Evolutionary conservation across 2,888 invertebrate species (phyloP).

Genomic region (Lasioglossum leucozonium): DNA sequence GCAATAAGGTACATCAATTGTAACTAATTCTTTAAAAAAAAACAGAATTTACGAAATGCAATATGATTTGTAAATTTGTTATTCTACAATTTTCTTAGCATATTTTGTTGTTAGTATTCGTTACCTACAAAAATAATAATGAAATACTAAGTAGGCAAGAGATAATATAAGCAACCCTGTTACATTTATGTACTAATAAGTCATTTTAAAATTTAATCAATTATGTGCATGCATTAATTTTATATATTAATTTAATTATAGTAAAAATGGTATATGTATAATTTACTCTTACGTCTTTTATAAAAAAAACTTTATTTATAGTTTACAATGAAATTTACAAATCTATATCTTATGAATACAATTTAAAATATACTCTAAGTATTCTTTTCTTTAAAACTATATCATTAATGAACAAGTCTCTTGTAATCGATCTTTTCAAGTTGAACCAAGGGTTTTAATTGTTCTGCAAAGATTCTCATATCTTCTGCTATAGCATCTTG

Average conservation of each 20-base stretch:
- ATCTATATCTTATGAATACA: slow-evolving; percentile 1
- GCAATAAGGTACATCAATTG: neutral
- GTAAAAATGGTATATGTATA: neutral
- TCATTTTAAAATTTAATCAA: slow-evolving; percentile 5
- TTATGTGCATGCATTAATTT: neutral
- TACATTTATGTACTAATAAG: slow-evolving; percentile 11
- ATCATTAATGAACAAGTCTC: slow-evolving; percentile 85
- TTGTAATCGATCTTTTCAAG: slow-evolving; percentile 97
- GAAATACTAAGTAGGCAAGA: neutral
- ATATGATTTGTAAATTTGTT: neutral
- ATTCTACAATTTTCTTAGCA: neutral
- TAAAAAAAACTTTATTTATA: slow-evolving; percentile 30
- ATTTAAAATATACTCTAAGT: slow-evolving; percentile 25
- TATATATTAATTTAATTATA: neutral
- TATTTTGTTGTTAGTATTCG: neutral
- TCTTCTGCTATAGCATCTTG: slow-evolving; percentile 98
- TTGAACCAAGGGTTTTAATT: slow-evolving; percentile 95
- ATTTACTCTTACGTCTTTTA: slow-evolving; percentile 1
- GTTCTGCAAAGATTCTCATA: slow-evolving; percentile 97
- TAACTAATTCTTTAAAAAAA: neutral
- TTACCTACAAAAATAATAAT: neutral
- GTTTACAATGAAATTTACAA: slow-evolving; percentile 16
- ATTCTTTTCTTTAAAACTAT: slow-evolving; percentile 11
- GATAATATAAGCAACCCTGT: neutral
- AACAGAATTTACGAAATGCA: neutral